Evolutionary conservation across 64 coral and sea anemone species (phyloP), one percentile per base, ranked within the genome.

Genomic region (Porites lutea): DNA sequence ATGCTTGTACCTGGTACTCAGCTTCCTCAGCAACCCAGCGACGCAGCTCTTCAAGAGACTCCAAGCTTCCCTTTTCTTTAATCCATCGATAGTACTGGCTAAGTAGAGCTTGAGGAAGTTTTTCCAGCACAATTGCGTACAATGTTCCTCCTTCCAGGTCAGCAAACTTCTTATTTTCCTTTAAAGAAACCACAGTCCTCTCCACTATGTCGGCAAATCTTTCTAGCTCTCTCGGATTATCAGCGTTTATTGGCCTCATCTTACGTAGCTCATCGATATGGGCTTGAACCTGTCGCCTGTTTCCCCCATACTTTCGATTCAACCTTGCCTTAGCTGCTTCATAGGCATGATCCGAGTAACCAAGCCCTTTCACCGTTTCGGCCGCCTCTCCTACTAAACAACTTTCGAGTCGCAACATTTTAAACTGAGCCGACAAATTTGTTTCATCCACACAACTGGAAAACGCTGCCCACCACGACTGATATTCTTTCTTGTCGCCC

Each of bases 381-480:
- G 87, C 93, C 52, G 49, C 79, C 13, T 89, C 87, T 4, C 93
- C 93, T 20, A 52, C 71, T 51, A 86, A 77, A 15, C 87, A 89
- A 65, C 86, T 88, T 72, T 94, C 79, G 45, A 94, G 58, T 60
- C 79, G 52, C 51, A 90, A 86, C 93, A 94, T 89, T 64, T 89
- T 94, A 85, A 94, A 90, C 50, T 94, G 92, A 7, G 87, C 27
- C 1, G 27, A 37, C 27, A 37, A 37, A 37, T 37, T 37, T 37
- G 27, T 37, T 37, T 37, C 27, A 75, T 95, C 92, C 22, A 89
- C 71, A 76, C 87, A 89, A 7, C 55, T 94, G 13, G 53, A 89
- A 77, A 94, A 90, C 1, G 80, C 79, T 6, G 66, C 86, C 72
- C 19, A 88, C 69, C 65, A 89, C 6, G 46, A 23, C 66, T 92